Evolutionary conservation across 2,888 invertebrate genomes (phyloP), one percentile per base, ranked within the genome.

Genomic region (Sesamia inferens): DNA sequence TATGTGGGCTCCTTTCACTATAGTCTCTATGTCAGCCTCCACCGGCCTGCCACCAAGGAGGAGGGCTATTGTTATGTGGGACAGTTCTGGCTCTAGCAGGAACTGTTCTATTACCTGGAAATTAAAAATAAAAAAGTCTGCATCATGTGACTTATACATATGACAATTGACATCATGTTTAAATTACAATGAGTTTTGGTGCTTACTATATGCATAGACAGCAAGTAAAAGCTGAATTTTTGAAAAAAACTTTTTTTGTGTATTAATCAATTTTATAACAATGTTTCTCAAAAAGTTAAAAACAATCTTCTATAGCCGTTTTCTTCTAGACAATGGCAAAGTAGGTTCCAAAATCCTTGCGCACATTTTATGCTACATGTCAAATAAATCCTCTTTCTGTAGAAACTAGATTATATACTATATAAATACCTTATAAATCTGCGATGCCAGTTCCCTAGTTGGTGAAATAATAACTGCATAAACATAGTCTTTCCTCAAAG

Each of bases 401-500:
- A 44, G 19, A 59, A 61, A 39, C 39, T 39, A 39, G 39, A 39
- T 6, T 6, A 5, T 39, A 39, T 39, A 39, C 39, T 39, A 5
- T 7, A 39, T 31, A 44, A 0, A 13, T 44, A 96, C 98, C 90
- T 97, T 97, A 87, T 97, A 97, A 81, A 98, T 99, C 93, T 99
- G 99, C 42, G 97, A 96, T 0, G 99, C 99, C 54, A 99, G 94
- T 94, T 99, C 99, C 88, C 99, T 97, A 0, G 99, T 99, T 0
- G 99, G 99, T 0, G 99, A 99, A 87, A 99, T 97, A 67, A 99
- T 97, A 19, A 99, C 96, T 0, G 98, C 98, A 55, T 99, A 99
- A 71, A 99, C 97, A 94, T 98, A 98, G 85, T 97, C 97, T 83
- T 97, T 97, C 75, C 97, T 97, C 96, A 98, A 97, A 2, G 97